phyloP scores from a whole-genome alignment of 2,113 vertebrate species.

The Syngnathus typhle region DNA sequence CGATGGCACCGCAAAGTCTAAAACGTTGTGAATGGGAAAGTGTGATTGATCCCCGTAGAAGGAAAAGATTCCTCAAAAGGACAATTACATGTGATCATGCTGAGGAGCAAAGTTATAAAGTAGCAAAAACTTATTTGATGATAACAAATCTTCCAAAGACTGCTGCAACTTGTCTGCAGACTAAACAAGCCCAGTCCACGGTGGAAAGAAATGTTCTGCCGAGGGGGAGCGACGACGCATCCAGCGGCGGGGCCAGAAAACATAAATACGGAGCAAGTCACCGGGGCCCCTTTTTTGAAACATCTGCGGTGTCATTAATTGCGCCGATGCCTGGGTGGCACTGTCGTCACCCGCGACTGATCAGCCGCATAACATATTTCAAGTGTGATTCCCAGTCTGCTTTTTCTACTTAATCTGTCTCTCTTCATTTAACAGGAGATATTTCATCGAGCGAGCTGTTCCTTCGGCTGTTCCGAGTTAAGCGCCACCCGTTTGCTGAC shows the following conservation, averaged over 20 bases:
- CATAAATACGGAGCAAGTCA: slow-evolving; percentile 69
- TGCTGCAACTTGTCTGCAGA: slow-evolving; percentile 77
- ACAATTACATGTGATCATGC: too few species aligned
- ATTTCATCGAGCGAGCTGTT: slow-evolving; percentile 14
- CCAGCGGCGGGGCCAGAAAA: slow-evolving; percentile 69
- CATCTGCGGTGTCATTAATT: slow-evolving; percentile 72
- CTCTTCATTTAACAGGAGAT: slow-evolving; percentile 34
- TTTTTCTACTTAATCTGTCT: slow-evolving; percentile 31
- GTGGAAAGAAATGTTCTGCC: slow-evolving; percentile 74
- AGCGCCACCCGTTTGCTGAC: slow-evolving; percentile 7
- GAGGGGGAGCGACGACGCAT: slow-evolving; percentile 44
- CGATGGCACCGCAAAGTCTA: too few species aligned
- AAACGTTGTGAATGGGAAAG: too few species aligned
- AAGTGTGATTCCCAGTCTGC: slow-evolving; percentile 29
- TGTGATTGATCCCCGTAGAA: too few species aligned
- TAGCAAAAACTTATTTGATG: slow-evolving; percentile 54
- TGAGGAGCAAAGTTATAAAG: slow-evolving; percentile 24
- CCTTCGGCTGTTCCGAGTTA: slow-evolving; percentile 4
- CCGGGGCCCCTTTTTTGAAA: slow-evolving; percentile 62
- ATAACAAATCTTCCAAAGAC: slow-evolving; percentile 41
- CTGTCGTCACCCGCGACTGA: slow-evolving; percentile 63
- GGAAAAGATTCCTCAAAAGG: too few species aligned
- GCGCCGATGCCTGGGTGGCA: slow-evolving; percentile 61
- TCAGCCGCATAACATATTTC: slow-evolving; percentile 53
- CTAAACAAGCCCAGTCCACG: slow-evolving; percentile 83